A percentile compares a stretch with the other conserved stretches of the same genome.
Evolutionary conservation across 1,140 invertebrate genomes (phyloP).

Genomic region (Bombus superbus): DNA sequence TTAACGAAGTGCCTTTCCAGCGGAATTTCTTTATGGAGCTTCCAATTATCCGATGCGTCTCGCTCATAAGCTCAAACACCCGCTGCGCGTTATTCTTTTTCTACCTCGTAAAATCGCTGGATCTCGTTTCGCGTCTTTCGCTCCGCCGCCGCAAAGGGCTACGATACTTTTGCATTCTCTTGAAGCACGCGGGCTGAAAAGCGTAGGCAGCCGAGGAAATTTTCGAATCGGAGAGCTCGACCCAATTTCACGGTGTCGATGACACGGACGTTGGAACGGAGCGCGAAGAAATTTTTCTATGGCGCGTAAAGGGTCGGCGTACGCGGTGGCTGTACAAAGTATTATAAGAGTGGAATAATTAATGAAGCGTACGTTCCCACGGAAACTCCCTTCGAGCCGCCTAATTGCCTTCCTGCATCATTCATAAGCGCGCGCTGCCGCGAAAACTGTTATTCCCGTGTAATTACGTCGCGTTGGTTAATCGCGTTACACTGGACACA

Average conservation of each 20-base stretch:
- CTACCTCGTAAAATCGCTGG: not conserved
- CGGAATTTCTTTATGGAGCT: slow-evolving; percentile 34
- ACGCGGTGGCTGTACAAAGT: not conserved
- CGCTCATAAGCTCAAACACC: not conserved
- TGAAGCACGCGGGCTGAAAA: no score
- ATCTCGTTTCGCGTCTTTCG: not conserved
- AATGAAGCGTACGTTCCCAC: not conserved
- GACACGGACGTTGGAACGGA: not conserved
- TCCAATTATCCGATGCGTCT: slow-evolving; percentile 49
- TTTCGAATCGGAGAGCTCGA: not conserved
- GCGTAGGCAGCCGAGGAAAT: not conserved
- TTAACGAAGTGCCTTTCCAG: slow-evolving; percentile 42
- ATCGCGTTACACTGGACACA: slow-evolving; percentile 9
- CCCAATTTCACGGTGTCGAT: not conserved
- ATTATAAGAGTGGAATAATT: not conserved
- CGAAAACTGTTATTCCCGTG: slow-evolving; percentile 15
- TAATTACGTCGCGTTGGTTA: slow-evolving; percentile 1
- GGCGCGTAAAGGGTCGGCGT: not conserved
- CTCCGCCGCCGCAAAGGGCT: no score
- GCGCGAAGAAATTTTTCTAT: not conserved
- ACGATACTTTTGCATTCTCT: no score
- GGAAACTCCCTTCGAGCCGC: slow-evolving; percentile 4
- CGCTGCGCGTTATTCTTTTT: not conserved
- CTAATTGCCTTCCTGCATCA: slow-evolving; percentile 26
- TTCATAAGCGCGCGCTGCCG: not conserved